These are phyloP conservation scores for Leptodactylus fuscus DNA, from an alignment of 2,113 vertebrate genomes.

Conservation along the genomic window DNA sequence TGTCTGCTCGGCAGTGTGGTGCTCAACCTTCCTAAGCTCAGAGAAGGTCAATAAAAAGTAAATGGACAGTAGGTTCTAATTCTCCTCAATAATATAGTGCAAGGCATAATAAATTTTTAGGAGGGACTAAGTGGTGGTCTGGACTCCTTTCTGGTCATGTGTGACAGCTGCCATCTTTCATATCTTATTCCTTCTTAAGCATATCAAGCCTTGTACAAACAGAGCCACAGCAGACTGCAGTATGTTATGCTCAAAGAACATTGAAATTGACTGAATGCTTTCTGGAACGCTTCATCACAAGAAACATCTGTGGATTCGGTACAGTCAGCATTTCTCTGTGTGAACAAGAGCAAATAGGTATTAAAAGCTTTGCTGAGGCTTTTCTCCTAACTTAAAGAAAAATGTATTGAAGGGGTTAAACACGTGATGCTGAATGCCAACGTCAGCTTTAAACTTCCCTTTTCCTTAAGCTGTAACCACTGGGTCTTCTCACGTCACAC, in stretches of 20 bases:
- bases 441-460: no score
- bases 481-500: no score
- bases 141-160: not conserved
- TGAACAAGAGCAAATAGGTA: not conserved
- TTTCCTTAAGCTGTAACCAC: no score
- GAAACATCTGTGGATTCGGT: not conserved
- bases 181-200: not conserved
- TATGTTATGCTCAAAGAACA: not conserved
- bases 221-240: not conserved
- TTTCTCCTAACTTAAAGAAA: not conserved
- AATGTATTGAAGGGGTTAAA: no score
- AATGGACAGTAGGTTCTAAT: conserved; percentile 44
- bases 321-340: not conserved
- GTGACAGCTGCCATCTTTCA: conserved; percentile 35
- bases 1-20: conserved; percentile 38
- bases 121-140: conserved; percentile 13
- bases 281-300: no score
- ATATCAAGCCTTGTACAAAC: not conserved
- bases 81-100: conserved; percentile 14
- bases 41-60: conserved; percentile 47
- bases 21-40: conserved; percentile 36
- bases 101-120: conserved; percentile 12
- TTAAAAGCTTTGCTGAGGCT: not conserved
- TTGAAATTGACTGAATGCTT: not conserved
- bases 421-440: no score